Evolutionary conservation across 2,888 invertebrate species (phyloP), one percentile per base, ranked within the genome.

Genomic region (Kuschelorhynchus macadamiae): DNA sequence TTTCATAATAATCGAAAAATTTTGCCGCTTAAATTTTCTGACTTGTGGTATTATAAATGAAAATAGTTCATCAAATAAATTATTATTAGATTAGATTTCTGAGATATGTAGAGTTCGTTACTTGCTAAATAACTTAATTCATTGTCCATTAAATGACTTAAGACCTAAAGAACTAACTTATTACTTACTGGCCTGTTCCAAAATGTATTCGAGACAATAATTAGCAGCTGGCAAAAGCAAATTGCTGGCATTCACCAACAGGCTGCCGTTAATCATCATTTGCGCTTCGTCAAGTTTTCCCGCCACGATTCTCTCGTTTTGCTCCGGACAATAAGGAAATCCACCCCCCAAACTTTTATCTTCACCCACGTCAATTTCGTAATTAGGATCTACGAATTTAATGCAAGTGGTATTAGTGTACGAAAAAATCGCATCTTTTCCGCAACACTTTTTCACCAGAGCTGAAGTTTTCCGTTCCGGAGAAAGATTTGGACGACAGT

Each of bases 381-480:
- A 80, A 50, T 74, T 72, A 3, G 77, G 50, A 72, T 80, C 76
- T 79, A 84, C 74, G 73, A 78, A 74, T 67, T 72, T 78, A 74
- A 80, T 82, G 81, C 86, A 89, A 72, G 85, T 86, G 80, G 78
- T 85, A 77, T 82, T 85, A 63, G 76, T 84, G 79, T 87, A 88
- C 80, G 87, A 88, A 76, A 88, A 92, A 53, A 86, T 87, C 7
- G 88, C 88, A 50, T 87, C 85, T 53, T 85, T 85, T 1, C 90
- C 90, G 80, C 94, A 94, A 78, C 94, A 94, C 82, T 92, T 92
- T 78, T 86, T 85, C 36, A 88, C 79, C 72, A 80, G 16, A 77
- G 84, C 77, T 78, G 75, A 77, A 33, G 79, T 71, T 9, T 75
- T 64, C 25, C 59, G 42, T 61, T 74, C 67, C n/a, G 80, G 76